Base-by-base conservation (phyloP, 2,797 vertebrate genomes). In the Anguilla obscura region DNA sequence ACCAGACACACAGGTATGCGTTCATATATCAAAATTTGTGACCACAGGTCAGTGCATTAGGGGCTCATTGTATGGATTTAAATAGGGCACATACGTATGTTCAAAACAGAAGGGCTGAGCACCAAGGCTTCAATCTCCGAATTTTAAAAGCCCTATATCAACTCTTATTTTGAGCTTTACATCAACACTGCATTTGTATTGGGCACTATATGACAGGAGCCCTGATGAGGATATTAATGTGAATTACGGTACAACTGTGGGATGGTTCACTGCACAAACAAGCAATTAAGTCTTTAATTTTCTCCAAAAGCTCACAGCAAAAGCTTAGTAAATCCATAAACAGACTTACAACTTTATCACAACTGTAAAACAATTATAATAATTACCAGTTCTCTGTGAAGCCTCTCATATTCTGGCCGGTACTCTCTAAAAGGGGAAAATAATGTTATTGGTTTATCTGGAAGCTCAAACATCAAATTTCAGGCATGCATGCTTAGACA, bases 381-480 rank as follows among this genome's bases (percentile, higher is more conserved):
- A 91, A 95, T 96, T 93, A 98, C 98, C 94, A 98, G 91, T 85
- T 97, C 95, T 91, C 91, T 96, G 85, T 94, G 97, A 85, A 99
- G 95, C 24, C 97, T 93, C 54, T 98, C 96, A 1, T 99, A 98
- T 84, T 99, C 98, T 0, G 98, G 98, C 12, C 97, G 97, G 90
- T 99, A 99, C 0, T 99, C 98, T 85, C 98, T 99, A 92, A 66
- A 92, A 83, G 30, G 24, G 8, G 24, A 4, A 79, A 79, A 45
- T 40, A 2, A 16, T 16, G 33, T 79, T 36, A 36, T 45, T 79
- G 79, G 9, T 50, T 82, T 82, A 45, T n/a, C 18, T 1, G 7
- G 40, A 33, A 24, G 3, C 7, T 79, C 33, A 45, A 82, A 50
- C 21, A 50, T 21, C 5, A 82, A 50, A 82, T 10, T 3, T 50